Conservation (phyloP, 2,797 vertebrate species). For the Luscinia luscinia region DNA sequence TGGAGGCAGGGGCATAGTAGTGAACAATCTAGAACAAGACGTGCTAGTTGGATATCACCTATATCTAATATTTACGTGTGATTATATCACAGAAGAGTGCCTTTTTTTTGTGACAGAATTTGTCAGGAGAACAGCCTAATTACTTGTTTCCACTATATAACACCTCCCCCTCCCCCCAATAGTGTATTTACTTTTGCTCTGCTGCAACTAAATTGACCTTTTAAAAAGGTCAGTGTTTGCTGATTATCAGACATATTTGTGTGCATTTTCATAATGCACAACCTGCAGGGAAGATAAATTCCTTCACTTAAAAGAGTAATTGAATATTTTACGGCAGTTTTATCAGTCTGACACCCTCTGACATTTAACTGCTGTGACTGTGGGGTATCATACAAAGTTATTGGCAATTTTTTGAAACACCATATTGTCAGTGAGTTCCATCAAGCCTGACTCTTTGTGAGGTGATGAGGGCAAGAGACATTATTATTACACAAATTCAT, state of each 20-base stretch:
- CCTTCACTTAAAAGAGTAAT: background rate
- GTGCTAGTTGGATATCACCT: background rate
- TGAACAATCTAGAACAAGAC: background rate
- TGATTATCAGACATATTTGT: background rate
- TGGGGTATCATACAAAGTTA: background rate
- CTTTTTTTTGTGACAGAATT: background rate
- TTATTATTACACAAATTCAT: background rate
- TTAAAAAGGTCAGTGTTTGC: background rate
- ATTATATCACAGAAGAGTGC: background rate
- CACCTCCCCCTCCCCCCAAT: rapidly evolving
- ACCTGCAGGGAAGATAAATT: background rate
- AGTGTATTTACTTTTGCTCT: background rate
- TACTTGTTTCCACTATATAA: background rate
- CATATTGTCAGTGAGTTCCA: rapidly evolving
- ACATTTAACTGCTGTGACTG: background rate
- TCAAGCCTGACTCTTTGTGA: background rate
- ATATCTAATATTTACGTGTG: background rate
- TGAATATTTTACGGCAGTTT: background rate
- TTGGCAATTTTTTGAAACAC: background rate
- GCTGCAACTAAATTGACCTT: background rate
- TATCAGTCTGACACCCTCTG: background rate
- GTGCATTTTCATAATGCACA: background rate
- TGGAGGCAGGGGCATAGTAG: background rate
- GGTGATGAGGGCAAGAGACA: background rate
- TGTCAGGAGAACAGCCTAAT: background rate